phyloP scores from a whole-genome alignment of 2,888 invertebrate genomes.

The Sceliomorpha sp. region DNA sequence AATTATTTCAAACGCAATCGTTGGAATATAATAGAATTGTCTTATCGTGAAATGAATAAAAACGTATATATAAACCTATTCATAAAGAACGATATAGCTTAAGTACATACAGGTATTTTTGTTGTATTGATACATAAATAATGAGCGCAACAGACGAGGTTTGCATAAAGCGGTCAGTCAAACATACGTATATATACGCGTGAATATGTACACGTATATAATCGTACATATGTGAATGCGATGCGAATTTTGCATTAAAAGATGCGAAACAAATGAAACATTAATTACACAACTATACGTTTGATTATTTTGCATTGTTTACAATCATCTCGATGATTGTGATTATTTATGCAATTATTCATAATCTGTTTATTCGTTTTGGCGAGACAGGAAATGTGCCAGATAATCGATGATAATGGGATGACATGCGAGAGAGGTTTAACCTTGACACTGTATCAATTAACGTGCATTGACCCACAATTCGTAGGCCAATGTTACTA shows the following conservation, averaged over 20 bases:
- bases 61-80: too few species aligned
- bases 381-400: slow-evolving; percentile 66
- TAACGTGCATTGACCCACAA: slow-evolving; percentile 76
- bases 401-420: slow-evolving; percentile 78
- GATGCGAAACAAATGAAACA: slow-evolving; percentile 41
- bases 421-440: slow-evolving; percentile 74
- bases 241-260: slow-evolving; percentile 41
- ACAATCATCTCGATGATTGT: slow-evolving; percentile 40
- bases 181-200: too few species aligned
- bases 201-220: slow-evolving; percentile 35
- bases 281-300: slow-evolving; percentile 49
- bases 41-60: too few species aligned
- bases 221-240: slow-evolving; percentile 31
- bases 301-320: slow-evolving; percentile 52
- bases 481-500: slow-evolving; percentile 71
- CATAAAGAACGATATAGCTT: too few species aligned
- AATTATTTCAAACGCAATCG: too few species aligned
- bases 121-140: too few species aligned
- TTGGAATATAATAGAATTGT: too few species aligned
- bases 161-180: too few species aligned
- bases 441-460: slow-evolving; percentile 80
- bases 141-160: too few species aligned
- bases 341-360: slow-evolving; percentile 55
- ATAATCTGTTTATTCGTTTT: slow-evolving; percentile 58
- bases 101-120: too few species aligned